Evolutionary conservation across 2,113 vertebrate species (phyloP), one percentile per base, ranked within the genome.

Genomic region (Aepyceros melampus): DNA sequence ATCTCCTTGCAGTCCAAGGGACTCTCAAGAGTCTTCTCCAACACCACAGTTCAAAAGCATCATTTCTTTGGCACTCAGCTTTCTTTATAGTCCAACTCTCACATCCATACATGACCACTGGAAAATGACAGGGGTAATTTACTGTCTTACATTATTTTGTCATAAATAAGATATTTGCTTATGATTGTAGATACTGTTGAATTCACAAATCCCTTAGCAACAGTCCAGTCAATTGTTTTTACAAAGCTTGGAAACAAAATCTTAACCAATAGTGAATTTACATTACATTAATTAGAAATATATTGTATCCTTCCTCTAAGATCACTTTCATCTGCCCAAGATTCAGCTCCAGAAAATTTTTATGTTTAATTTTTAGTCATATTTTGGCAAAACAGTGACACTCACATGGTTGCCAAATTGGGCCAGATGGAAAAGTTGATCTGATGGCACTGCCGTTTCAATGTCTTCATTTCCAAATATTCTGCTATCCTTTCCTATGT

Each of bases 371-470:
- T 90, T 97, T 97, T 95, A 96, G 96, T 97, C 92, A 87, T 92
- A 95, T 94, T 95, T 97, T 97, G 94, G 97, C 79, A 71, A 92
- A 94, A 90, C 11, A 90, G 40, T 79, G 21, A 84, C 14, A 74
- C 29, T 92, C 47, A 93, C 56, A 88, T 85, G 43, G 17, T 67
- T 76, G 49, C 90, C 56, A 92, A 90, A 67, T 76, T 95, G 92
- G 58, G 27, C 56, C 97, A 97, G 96, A 96, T 97, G 96, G 98
- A 95, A 98, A 96, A 96, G 87, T 60, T 96, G 97, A 97, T 81
- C 29, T 51, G n/a, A 81, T 95, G 92, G 81, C 45, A 15, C 36
- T 67, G 25, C 19, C 79, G 0, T 12, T 12, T 83, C 4, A 45
- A 3, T 9, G 25, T 67, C 89, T 85, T 79, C 33, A 36, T 47